phyloP scores from a whole-genome alignment of 1,140 invertebrate genomes.

The Meloidogyne floridensis region DNA sequence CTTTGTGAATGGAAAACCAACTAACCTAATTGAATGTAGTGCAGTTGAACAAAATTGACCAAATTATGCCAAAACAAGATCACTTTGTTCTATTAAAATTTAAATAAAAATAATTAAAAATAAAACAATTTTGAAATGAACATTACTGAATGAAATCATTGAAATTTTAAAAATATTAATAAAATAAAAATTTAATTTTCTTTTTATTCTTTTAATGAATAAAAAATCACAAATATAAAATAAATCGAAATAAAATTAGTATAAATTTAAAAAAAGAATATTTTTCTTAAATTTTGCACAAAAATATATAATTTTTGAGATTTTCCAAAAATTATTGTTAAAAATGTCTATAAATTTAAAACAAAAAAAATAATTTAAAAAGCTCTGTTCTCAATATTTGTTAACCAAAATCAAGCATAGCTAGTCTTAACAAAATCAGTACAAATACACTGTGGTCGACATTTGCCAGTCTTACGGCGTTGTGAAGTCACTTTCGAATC shows the following conservation, averaged over 20 bases:
- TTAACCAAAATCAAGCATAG: constrained; percentile 55
- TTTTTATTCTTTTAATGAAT: background rate
- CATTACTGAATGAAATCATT: constrained; percentile 8
- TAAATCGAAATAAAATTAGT: background rate
- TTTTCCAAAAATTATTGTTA: background rate
- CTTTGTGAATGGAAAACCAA: too few species aligned
- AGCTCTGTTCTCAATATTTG: background rate
- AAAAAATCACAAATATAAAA: background rate
- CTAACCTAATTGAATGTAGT: too few species aligned
- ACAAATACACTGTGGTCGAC: constrained; percentile 62
- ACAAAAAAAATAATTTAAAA: background rate
- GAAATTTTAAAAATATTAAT: background rate
- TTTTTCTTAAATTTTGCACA: background rate
- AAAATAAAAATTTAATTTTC: background rate
- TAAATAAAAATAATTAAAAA: background rate
- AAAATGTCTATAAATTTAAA: background rate
- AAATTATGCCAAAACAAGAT: background rate
- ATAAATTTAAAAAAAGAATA: too few species aligned
- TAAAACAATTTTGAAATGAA: background rate
- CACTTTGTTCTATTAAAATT: background rate
- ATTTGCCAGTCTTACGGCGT: constrained; percentile 52
- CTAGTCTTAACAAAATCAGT: constrained; percentile 63
- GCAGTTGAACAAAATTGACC: too few species aligned
- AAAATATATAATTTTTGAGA: background rate
- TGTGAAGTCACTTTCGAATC: constrained; percentile 59